phyloP scores from a whole-genome alignment of 1,140 invertebrate species.

The Lamellibrachia luymesi region DNA sequence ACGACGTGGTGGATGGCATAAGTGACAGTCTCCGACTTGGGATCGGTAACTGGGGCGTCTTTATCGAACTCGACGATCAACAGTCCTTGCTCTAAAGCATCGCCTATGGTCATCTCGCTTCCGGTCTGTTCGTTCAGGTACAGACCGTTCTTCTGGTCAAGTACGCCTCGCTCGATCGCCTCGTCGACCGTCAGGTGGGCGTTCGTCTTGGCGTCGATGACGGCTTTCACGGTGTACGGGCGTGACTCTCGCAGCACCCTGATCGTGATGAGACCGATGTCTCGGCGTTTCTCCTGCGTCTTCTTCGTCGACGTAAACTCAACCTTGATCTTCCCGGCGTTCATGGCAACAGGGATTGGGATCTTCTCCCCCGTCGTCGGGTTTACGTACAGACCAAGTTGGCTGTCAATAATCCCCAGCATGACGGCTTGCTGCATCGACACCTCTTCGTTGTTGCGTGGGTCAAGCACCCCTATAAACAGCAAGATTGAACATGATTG shows the following conservation, averaged over 20 bases:
- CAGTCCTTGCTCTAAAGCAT: slow-evolving; percentile 28
- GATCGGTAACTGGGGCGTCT: not conserved
- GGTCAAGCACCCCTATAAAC: slow-evolving; percentile 26
- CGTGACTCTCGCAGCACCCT: slow-evolving; percentile 21
- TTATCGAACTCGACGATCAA: slow-evolving; percentile 25
- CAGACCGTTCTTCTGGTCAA: slow-evolving; percentile 22
- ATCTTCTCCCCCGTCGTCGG: slow-evolving; percentile 16
- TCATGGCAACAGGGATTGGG: slow-evolving; percentile 30
- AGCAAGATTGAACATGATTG: not conserved
- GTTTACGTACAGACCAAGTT: slow-evolving; percentile 23
- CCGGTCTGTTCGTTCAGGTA: slow-evolving; percentile 19
- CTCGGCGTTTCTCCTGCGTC: slow-evolving; percentile 24
- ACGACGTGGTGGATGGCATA: slow-evolving; percentile 33
- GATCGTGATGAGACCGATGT: slow-evolving; percentile 29
- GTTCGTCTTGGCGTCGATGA: slow-evolving; percentile 23
- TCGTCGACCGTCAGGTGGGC: slow-evolving; percentile 22
- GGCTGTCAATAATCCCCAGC: slow-evolving; percentile 24
- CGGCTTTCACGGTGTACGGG: slow-evolving; percentile 26
- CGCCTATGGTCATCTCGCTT: slow-evolving; percentile 17
- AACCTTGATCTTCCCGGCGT: slow-evolving; percentile 28
- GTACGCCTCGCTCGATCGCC: slow-evolving; percentile 19
- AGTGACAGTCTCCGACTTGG: slow-evolving; percentile 16
- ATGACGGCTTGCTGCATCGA: slow-evolving; percentile 26
- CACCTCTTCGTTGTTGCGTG: slow-evolving; percentile 24
- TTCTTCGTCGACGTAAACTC: slow-evolving; percentile 26